Evolutionary conservation across 2,888 invertebrate species (phyloP).

Genomic region (Hesperia comma): DNA sequence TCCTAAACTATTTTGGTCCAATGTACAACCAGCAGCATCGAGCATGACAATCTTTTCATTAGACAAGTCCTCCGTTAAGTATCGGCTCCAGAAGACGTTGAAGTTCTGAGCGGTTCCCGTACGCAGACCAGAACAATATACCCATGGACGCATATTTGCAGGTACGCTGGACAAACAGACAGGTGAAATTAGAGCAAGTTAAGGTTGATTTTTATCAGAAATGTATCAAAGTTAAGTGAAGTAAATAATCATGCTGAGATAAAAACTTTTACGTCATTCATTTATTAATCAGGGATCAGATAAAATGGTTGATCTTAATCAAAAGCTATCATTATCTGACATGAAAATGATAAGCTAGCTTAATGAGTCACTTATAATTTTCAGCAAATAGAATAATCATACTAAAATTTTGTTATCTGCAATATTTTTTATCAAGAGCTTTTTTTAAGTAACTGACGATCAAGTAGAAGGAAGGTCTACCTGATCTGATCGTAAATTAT

Average conservation of each 20-base stretch:
- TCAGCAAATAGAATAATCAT: background rate
- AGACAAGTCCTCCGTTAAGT: conserved; percentile 83
- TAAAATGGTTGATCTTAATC: too few relatives aligned
- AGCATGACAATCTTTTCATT: conserved; percentile 88
- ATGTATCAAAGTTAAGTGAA: background rate
- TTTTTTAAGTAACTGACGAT: too few relatives aligned
- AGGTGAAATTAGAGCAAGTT: too few relatives aligned
- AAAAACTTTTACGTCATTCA: too few relatives aligned
- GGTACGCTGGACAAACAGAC: conserved; percentile 53
- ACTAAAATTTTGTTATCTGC: background rate
- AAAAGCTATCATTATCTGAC: background rate
- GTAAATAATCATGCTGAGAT: too few relatives aligned
- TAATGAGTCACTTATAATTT: background rate
- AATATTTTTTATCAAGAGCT: too few relatives aligned
- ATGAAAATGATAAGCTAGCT: background rate
- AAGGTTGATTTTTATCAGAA: background rate
- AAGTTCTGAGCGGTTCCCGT: conserved; percentile 86
- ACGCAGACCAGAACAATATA: conserved; percentile 90
- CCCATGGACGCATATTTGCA: conserved; percentile 85
- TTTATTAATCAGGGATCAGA: too few relatives aligned
- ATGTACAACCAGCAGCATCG: conserved; percentile 87
- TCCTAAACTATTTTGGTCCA: conserved; percentile 64
- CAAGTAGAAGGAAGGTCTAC: too few relatives aligned
- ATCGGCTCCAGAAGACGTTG: conserved; percentile 86
- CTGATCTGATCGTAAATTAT: too few relatives aligned